Base-by-base conservation (phyloP, 2,888 invertebrate species). In the Drosophila paranaensis region DNA sequence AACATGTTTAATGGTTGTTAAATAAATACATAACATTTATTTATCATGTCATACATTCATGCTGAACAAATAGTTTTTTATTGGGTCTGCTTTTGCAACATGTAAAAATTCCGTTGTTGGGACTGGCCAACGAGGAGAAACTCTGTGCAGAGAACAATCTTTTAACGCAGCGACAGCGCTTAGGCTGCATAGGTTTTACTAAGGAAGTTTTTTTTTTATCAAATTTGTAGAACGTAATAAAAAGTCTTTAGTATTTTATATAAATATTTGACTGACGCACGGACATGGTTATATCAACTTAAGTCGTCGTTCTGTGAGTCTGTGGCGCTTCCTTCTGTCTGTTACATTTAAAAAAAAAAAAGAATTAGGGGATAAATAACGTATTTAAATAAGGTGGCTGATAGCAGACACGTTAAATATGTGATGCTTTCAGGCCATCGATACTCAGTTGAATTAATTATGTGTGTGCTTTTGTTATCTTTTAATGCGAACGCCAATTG, bases 1-100 rank as follows among this genome's bases (percentile, higher is more conserved):
- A 16, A 30, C 40, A 45, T 25, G 9, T 25, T 53, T 20, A 53
- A 37, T 10, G 11, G 35, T 53, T 53, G 16, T 37, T 60, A n/a
- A 40, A 37, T 27, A 16, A 25, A 45, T 37, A 30, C 8, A n/a
- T 10, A 20, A 25, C 2, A 14, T 14, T 8, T 2, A 27, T 27
- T 9, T 46, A 25, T 13, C 13, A 25, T 45, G n/a, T 30, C 13
- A 27, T 39, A 33, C 9, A 2, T 14, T 27, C 9, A 35, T 16
- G 56, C 16, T 37, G 10, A 25, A 6, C 33, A 61, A 43, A 37
- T 35, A 27, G 20, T 54, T 54, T 45, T 6, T 20, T 16, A 30
- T 13, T 10, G 30, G 13, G 20, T 51, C 60, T 51, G 35, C 0
- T 40, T 40, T 48, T 20, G 16, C 48, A 16, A 13, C 0, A 3